Evolutionary conservation across 2,797 vertebrate species (phyloP).

Genomic region (Garrulus glandarius): DNA sequence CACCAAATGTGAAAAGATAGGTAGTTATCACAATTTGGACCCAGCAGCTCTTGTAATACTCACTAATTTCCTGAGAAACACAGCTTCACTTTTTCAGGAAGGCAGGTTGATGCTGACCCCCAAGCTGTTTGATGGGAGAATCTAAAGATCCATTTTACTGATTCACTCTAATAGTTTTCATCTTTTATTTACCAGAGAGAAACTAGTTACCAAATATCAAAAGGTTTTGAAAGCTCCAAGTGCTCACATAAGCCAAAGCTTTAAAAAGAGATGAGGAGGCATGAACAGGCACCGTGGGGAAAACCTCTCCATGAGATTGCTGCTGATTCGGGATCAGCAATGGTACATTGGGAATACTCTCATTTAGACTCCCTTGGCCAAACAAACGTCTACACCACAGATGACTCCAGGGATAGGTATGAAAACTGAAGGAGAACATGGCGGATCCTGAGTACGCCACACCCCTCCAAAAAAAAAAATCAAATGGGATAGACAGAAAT

Average conservation of each 20-base stretch:
- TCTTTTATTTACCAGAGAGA: not conserved
- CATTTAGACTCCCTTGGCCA: not conserved
- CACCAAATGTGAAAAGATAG: not conserved
- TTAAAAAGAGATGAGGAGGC: not conserved
- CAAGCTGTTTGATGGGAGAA: not conserved
- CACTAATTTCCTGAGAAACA: not conserved
- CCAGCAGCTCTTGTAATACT: not conserved
- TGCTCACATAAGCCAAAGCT: not conserved
- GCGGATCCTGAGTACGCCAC: not conserved
- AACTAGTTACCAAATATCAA: not conserved
- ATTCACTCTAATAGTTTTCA: not conserved
- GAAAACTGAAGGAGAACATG: constrained; percentile 12
- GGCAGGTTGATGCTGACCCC: not conserved
- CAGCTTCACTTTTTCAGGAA: not conserved
- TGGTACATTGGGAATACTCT: not conserved
- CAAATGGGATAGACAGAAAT: not conserved
- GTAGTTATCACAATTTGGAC: not conserved
- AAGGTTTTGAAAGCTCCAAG: not conserved
- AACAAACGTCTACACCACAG: not conserved
- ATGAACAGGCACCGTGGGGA: not conserved
- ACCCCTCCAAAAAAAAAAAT: not conserved
- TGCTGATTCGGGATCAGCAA: not conserved
- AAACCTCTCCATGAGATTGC: not conserved
- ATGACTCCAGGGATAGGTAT: not conserved
- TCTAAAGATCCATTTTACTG: not conserved